These are phyloP conservation scores for Drosophila sproati DNA, from an alignment of 1,140 invertebrate genomes.

Conservation along the genomic window DNA sequence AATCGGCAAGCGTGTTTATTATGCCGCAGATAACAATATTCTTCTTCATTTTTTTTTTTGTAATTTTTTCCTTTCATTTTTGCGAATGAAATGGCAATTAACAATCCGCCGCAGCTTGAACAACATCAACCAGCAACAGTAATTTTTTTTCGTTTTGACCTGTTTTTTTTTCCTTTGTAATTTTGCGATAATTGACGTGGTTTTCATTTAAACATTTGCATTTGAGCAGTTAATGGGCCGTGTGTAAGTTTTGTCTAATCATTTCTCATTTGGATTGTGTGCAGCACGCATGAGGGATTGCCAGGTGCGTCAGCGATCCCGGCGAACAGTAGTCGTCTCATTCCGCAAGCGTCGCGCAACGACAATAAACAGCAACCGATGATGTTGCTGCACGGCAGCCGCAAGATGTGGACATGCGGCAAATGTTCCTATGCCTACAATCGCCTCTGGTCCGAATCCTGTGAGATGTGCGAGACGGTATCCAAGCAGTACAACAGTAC, in stretches of 20 bases:
- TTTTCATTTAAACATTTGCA: background rate
- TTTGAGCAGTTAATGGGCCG: slow-evolving; percentile 2
- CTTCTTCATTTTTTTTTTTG: background rate
- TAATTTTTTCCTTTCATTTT: slow-evolving; percentile 1
- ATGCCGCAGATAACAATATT: background rate
- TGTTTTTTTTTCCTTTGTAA: background rate
- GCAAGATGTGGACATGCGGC: slow-evolving; percentile 93
- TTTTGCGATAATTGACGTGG: slow-evolving; percentile 13
- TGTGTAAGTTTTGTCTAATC: background rate
- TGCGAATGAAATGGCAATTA: slow-evolving; percentile 17
- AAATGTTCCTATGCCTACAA: slow-evolving; percentile 95
- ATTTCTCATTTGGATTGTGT: background rate
- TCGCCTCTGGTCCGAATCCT: slow-evolving; percentile 90
- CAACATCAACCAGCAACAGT: background rate
- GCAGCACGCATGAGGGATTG: slow-evolving; percentile 56
- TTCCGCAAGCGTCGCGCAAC: slow-evolving; percentile 56
- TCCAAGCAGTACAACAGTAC: slow-evolving; percentile 84
- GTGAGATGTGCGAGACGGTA: slow-evolving; percentile 91
- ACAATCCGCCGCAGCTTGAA: background rate
- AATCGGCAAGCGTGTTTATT: background rate
- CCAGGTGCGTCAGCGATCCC: slow-evolving; percentile 8
- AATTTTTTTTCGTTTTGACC: slow-evolving; percentile 6
- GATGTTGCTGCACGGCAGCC: slow-evolving; percentile 57
- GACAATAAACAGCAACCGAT: slow-evolving; percentile 71
- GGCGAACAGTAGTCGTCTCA: slow-evolving; percentile 34